Base-by-base conservation (phyloP, 2,113 vertebrate genomes). In the Heterotilapia buettikoferi region DNA sequence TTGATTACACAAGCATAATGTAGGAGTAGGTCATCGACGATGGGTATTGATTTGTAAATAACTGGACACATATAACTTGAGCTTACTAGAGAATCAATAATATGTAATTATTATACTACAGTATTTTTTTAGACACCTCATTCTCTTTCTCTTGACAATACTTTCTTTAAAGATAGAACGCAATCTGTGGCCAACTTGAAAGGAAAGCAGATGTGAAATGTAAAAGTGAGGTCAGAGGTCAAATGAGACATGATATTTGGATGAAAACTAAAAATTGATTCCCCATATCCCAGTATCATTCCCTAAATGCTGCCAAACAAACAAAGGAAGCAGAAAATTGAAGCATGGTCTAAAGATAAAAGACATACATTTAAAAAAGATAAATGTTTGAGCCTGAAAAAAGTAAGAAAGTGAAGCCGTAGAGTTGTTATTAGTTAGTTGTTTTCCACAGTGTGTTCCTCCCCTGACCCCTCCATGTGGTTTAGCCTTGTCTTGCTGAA, bases 371-470 rank as follows among this genome's bases (percentile, higher is more conserved):
- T 0, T 61, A 3, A 61, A 36, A 63, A 33, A 36, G 59, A 36
- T 1, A 63, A 63, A 63, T 63, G 31, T 36, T 63, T 36, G 59
- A 63, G 59, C 59, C 18, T 36, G 31, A 36, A 63, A 36, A 63
- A 63, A 0, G 18, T 63, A 3, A 63, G 59, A 63, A 36, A 63
- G 18, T 0, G 4, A 63, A 63, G 31, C 31, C 9, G 1, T 11
- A 3, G 59, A 36, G 31, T 63, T 63, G 16, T 63, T 63, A 36
- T 36, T 63, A 36, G 18, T 5, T 61, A 19, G 29, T 10, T 61
- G 57, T 61, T 33, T 36, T 36, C 59, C 9, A 36, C 18, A 63
- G 31, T 19, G 59, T 0, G 9, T n/a, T 63, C 16, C 59, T 63
- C 59, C 1, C 2, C 31, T 63, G 4, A n/a, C 59, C 31, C 18